phyloP scores from a whole-genome alignment of 2,113 vertebrate species.

The Geococcyx californianus region DNA sequence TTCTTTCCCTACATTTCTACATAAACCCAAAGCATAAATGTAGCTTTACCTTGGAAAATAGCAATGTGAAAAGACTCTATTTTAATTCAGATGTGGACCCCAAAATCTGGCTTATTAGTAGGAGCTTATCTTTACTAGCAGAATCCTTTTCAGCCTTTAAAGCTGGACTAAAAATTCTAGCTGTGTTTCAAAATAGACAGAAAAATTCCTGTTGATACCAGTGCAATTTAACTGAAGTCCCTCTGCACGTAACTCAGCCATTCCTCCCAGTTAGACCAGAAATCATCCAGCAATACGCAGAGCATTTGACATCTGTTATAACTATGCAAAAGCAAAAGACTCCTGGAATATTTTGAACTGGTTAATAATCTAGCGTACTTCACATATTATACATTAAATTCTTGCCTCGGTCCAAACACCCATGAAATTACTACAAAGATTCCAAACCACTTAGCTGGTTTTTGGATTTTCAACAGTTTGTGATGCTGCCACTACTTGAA shows the following conservation, averaged over 20 bases:
- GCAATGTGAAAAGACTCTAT: neutral
- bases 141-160: neutral
- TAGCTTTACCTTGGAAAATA: neutral
- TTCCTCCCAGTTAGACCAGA: neutral
- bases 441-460: neutral
- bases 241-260: neutral
- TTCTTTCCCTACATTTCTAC: neutral
- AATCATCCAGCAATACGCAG: neutral
- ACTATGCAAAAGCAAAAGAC: neutral
- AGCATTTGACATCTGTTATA: neutral
- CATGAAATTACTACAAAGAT: neutral
- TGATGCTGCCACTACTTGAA: neutral
- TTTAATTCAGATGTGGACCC: neutral
- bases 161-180: neutral
- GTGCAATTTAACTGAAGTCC: neutral
- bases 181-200: neutral
- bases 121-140: neutral
- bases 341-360: neutral
- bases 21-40: neutral
- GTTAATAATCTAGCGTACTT: neutral
- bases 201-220: neutral
- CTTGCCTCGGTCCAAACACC: neutral
- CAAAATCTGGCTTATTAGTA: neutral
- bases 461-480: neutral
- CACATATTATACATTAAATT: neutral